Evolutionary conservation across 2,888 invertebrate species (phyloP).

Genomic region (Germaria angustata): DNA sequence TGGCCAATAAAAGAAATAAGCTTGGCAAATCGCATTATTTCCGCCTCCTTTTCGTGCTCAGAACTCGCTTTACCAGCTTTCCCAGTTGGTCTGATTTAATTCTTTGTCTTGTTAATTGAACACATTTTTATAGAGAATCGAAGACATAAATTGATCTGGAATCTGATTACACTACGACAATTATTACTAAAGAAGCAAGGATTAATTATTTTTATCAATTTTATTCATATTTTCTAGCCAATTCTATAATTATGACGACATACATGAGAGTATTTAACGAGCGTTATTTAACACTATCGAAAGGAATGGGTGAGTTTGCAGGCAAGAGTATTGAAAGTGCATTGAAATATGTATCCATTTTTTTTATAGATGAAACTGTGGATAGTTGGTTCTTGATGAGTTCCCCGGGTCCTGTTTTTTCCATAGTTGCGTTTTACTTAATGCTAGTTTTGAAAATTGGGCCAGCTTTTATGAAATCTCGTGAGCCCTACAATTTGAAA

Average conservation of each 20-base stretch:
- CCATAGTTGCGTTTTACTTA: conserved; percentile 84
- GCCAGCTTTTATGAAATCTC: conserved; percentile 87
- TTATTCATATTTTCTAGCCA: background rate
- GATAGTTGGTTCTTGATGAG: conserved; percentile 90
- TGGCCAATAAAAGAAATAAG: too few species aligned
- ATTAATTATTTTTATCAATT: background rate
- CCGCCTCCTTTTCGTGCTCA: too few species aligned
- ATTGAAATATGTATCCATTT: background rate
- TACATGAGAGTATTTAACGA: conserved; percentile 77
- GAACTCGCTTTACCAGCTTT: too few species aligned
- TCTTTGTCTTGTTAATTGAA: too few species aligned
- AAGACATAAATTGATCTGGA: too few species aligned
- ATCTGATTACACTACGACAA: too few species aligned
- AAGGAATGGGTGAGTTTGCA: conserved; percentile 76
- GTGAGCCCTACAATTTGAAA: conserved; percentile 87
- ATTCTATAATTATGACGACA: conserved; percentile 72
- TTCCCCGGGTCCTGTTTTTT: conserved; percentile 86
- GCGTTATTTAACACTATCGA: conserved; percentile 75
- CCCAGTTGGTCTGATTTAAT: too few species aligned
- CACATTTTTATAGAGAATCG: too few species aligned
- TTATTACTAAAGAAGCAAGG: background rate
- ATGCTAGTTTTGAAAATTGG: conserved; percentile 88
- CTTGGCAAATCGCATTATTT: too few species aligned
- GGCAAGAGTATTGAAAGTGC: background rate
- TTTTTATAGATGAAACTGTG: conserved; percentile 85